Evolutionary conservation across 2,797 vertebrate species (phyloP), one percentile per base, ranked within the genome.

Genomic region (Hippocampus kuda): DNA sequence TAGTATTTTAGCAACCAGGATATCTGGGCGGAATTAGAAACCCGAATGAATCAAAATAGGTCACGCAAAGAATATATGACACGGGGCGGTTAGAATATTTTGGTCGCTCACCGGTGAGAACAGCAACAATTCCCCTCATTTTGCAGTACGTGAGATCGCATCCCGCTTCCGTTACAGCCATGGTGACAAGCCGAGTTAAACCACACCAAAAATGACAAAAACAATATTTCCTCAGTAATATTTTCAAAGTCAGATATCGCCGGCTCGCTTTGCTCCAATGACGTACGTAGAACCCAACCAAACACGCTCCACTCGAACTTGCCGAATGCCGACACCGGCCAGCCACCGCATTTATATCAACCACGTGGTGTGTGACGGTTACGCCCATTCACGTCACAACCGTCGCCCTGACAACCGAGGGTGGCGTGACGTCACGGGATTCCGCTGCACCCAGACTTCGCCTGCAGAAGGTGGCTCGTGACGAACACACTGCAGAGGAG

Each of bases 91-190:
- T 38, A 12, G 1, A 24, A 38, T 61, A 0, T 22, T 61, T 15
- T 8, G 0, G 30, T 46, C 2, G 72, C 90, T 84, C 87, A 92
- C 91, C 91, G 62, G 91, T 86, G 13, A 93, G 87, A 59, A 93
- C 88, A 0, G 88, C 64, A 0, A 90, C 88, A 57, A 93, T 88
- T 9, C 91, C 91, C 70, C 91, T 84, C 91, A 93, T 93, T 66
- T 83, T 92, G 86, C 91, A 92, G 82, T 92, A 92, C 34, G 90
- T 91, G 10, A 93, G 76, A 34, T 92, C 91, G 38, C 89, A 91
- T 81, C 88, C 86, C 75, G 88, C 87, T 61, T 91, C 83, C 0
- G 90, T 92, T 68, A 91, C 87, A 57, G 88, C 90, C 91, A 93
- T 92, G 72, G 13, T 72, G 38, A 26, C 56, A 53, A 9, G 51